Evolutionary conservation across 23 tunicate species (phyloP).

Genomic region (Halocynthia roretzi): DNA sequence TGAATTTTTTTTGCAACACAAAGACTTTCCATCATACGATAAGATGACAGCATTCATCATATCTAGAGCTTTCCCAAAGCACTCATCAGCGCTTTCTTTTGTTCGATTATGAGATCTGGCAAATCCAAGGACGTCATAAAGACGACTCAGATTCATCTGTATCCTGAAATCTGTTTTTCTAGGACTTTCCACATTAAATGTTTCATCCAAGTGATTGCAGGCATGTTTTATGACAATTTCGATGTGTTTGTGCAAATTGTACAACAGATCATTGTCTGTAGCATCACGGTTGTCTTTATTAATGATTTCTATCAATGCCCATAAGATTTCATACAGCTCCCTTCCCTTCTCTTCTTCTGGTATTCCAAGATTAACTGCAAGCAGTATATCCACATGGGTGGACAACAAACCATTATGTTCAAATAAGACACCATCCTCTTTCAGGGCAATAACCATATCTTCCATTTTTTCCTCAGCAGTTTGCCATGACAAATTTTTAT

Average conservation of each 20-base stretch:
- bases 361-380: neutral
- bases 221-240: neutral
- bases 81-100: neutral
- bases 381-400: slow-evolving; percentile 9
- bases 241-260: slow-evolving; percentile 6
- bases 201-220: neutral
- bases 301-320: neutral
- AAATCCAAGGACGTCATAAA: slow-evolving; percentile 48
- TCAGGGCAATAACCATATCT: neutral
- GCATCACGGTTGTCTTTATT: slow-evolving; percentile 10
- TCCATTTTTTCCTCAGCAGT: neutral
- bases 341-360: slow-evolving; percentile 4
- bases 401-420: neutral
- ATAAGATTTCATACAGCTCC: neutral
- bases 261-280: slow-evolving; percentile 1
- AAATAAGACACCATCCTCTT: neutral
- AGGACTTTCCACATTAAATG: neutral
- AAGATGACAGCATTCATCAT: slow-evolving; percentile 22
- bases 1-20: neutral
- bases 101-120: slow-evolving; percentile 35
- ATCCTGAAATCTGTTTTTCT: slow-evolving; percentile 25
- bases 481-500: neutral
- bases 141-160: slow-evolving; percentile 23
- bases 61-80: slow-evolving; percentile 31
- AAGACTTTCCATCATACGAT: slow-evolving; percentile 12